Base-by-base conservation (phyloP, 1,140 invertebrate genomes). In the Subanguina moxae region DNA sequence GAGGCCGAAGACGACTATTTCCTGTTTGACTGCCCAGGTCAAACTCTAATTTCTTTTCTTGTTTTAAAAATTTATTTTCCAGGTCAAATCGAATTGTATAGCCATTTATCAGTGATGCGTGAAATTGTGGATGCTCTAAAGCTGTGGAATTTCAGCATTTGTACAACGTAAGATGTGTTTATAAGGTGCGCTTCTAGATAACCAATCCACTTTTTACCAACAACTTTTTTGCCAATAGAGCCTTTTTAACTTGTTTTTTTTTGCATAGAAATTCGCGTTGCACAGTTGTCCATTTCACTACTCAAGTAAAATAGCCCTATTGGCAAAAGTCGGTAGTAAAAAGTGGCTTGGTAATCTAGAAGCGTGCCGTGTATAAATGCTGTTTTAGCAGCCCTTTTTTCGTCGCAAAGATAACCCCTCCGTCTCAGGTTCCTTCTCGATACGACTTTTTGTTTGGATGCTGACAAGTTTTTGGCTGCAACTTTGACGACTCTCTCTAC, bases 11-110 rank as follows among this genome's bases (percentile, higher is more conserved):
- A 88, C 61, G 94, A 97, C 84, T 98, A 97, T 81, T 89, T 97
- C 62, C 84, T 99, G n/a, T 97, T 99, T 83, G 95, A 98, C 85
- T 97, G 94, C 84, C 94, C 95, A 13, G 94, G 85, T 85, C 9
- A 45, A 65, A 68, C 65, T 27, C 0, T 28, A 68, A 15, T 52
- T 3, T 52, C 8, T 11, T 38, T 38, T 52, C 3, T 25, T 52
- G 17, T 52, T 1, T 32, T 52, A 52, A 0, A 28, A 21, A 65
- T 48, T 57, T 57, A 25, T n/a, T 46, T 30, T 5, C 32, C 23
- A 86, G 86, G 95, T 3, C 95, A 98, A 87, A 94, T 99, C 72
- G 96, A 99, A 84, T 85, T 99, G 0, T 98, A 97, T 83, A 96
- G 93, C 30, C 94, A 98, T 84, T 87, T 98, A 80, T 89, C 90